Conservation (phyloP, 2,113 vertebrate genomes). For the Dicerorhinus sumatrensis region DNA sequence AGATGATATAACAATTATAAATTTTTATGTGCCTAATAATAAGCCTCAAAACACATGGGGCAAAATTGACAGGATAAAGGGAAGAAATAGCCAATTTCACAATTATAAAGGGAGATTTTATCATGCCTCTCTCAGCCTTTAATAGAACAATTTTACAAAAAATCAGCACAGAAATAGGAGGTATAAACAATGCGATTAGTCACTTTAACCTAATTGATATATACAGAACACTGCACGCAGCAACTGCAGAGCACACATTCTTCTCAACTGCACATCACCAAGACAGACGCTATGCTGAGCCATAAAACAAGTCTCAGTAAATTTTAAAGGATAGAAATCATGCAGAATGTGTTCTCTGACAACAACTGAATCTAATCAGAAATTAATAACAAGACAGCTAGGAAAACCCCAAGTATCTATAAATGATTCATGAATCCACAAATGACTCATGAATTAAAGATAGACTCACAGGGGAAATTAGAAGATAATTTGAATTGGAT, state of each 20-base stretch:
- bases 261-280: background rate
- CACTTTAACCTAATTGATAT: background rate
- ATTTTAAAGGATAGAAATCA: background rate
- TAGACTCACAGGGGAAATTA: background rate
- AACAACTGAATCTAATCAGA: background rate
- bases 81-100: background rate
- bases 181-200: background rate
- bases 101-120: background rate
- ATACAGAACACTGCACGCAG: background rate
- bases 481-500: background rate
- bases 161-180: background rate
- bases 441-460: conserved; percentile 27
- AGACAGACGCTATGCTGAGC: background rate
- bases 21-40: background rate
- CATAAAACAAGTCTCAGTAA: background rate
- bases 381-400: background rate
- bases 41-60: background rate
- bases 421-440: background rate
- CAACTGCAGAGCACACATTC: background rate
- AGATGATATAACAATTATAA: background rate
- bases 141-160: background rate
- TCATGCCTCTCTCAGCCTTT: background rate
- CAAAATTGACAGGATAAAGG: background rate
- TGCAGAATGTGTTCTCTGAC: background rate
- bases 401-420: conserved; percentile 25